phyloP scores from a whole-genome alignment of 1,140 invertebrate genomes.

The Contarinia nasturtii region DNA sequence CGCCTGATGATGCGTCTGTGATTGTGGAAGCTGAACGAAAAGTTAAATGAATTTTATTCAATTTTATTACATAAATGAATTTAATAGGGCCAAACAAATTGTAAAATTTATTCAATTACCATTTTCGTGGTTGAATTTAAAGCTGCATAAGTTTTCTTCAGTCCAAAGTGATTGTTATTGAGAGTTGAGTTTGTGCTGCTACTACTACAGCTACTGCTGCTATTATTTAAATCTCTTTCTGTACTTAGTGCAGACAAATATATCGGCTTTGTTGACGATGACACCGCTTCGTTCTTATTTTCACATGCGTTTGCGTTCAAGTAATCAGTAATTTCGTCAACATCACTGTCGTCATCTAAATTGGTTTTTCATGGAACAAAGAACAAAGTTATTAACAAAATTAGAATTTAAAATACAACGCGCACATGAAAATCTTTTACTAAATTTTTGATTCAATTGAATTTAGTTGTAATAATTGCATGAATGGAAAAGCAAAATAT shows the following conservation, averaged over 20 bases:
- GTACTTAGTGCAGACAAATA: background rate
- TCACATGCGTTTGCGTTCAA: conserved; percentile 10
- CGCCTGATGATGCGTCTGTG: background rate
- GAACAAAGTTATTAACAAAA: no score
- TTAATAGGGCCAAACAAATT: no score
- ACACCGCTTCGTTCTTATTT: background rate
- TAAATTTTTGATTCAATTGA: no score
- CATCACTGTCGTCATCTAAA: conserved; percentile 18
- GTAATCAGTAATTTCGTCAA: conserved; percentile 22
- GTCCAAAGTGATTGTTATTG: no score
- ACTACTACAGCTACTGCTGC: conserved; percentile 2
- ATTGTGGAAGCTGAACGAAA: background rate
- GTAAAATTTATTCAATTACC: background rate
- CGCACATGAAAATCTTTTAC: no score
- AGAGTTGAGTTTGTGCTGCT: background rate
- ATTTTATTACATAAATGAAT: no score
- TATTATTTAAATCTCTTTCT: background rate
- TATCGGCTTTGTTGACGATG: background rate
- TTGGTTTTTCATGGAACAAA: background rate
- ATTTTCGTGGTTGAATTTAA: conserved; percentile 3
- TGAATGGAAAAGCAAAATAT: no score
- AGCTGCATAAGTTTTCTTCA: no score
- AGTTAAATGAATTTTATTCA: background rate
- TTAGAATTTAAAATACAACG: no score
- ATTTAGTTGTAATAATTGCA: no score